A percentile compares a stretch with the other conserved stretches of the same genome.
phyloP scores from a whole-genome alignment of 1,140 invertebrate genomes.

The Drosophila insularis region DNA sequence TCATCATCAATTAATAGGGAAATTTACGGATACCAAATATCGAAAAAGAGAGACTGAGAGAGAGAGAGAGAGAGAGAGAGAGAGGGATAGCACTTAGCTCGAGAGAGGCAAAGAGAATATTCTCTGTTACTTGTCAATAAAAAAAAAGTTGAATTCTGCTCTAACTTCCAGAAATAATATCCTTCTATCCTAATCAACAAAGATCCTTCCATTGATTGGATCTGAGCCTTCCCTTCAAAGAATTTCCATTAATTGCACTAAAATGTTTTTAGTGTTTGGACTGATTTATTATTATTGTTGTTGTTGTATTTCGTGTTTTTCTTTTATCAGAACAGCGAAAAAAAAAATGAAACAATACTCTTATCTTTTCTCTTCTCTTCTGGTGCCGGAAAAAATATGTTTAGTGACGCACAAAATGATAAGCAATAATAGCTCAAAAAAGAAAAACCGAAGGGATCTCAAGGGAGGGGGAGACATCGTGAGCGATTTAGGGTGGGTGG shows the following conservation, averaged over 20 bases:
- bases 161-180: too few species aligned
- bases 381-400: constrained; percentile 4
- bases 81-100: background rate
- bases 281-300: constrained; percentile 20
- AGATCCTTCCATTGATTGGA: too few species aligned
- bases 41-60: background rate
- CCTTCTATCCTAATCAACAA: too few species aligned
- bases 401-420: constrained; percentile 10
- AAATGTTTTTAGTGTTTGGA: constrained; percentile 64
- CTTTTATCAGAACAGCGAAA: constrained; percentile 12
- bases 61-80: background rate
- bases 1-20: constrained; percentile 4
- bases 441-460: background rate
- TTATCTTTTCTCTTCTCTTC: constrained; percentile 6
- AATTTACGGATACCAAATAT: background rate
- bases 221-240: too few species aligned
- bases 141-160: too few species aligned
- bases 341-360: constrained; percentile 9
- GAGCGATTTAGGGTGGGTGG: background rate
- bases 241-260: constrained; percentile 44
- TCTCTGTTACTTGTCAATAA: too few species aligned
- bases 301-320: constrained; percentile 8
- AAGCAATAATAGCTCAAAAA: background rate
- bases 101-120: too few species aligned
- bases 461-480: background rate